Conservation (phyloP, 2,888 invertebrate genomes). For the Heliconius charithonia region DNA sequence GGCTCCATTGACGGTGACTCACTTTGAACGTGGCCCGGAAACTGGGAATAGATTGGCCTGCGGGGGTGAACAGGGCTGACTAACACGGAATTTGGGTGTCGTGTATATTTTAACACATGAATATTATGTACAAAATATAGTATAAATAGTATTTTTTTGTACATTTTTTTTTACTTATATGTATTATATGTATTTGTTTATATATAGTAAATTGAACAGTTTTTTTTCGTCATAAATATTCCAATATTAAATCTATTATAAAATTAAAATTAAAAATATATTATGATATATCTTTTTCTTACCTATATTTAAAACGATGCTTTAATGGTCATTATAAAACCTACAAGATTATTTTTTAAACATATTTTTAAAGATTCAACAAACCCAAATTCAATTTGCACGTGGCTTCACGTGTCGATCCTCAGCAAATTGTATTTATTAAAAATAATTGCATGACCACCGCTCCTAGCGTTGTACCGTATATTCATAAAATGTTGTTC, state of each 20-base stretch:
- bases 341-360: not conserved
- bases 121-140: not conserved
- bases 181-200: too few species aligned
- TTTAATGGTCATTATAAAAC: not conserved
- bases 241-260: too few species aligned
- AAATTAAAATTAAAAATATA: not conserved
- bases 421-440: conserved; percentile 28
- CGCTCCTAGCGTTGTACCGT: not conserved
- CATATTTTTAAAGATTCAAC: conserved; percentile 18
- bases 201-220: too few species aligned
- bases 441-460: conserved; percentile 18
- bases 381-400: conserved; percentile 23
- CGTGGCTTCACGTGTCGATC: conserved; percentile 19
- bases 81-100: not conserved
- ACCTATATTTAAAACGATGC: not conserved
- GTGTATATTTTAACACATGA: not conserved
- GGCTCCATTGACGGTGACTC: conserved; percentile 39
- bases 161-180: too few species aligned
- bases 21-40: conserved; percentile 41
- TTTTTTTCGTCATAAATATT: too few species aligned
- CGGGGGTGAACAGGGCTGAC: conserved; percentile 22
- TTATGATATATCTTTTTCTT: not conserved
- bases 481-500: not conserved
- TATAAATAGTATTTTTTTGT: too few species aligned
- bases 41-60: conserved; percentile 40